Evolutionary conservation across 1,140 invertebrate genomes (phyloP), one percentile per base, ranked within the genome.

Genomic region (Proctacanthus coquilletti): DNA sequence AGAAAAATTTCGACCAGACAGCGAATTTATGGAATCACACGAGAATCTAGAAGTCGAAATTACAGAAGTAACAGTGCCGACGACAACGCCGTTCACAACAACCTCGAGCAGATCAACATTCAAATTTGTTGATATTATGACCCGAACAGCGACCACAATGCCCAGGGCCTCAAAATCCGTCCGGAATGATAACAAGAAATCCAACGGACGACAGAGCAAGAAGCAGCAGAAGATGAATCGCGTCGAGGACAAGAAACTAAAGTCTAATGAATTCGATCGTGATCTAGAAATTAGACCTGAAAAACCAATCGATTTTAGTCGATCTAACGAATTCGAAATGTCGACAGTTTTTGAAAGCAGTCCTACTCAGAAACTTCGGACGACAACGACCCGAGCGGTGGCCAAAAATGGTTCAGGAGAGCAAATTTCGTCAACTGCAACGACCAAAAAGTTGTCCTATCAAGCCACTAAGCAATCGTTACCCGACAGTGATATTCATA

Each of bases 401-500:
- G 31, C 18, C 21, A 17, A 5, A 15, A 11, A 19, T 19, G 31
- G 21, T 34, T 40, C 21, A n/a, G 33, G 9, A 39, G 42, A 27
- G 29, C 44, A 30, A 39, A 40, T 3, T 29, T 38, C 11, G 14
- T 38, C 34, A 18, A 41, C 21, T 8, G 19, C 32, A 47, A 38
- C 34, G 41, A 43, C 2, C 29, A 18, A n/a, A 20, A n/a, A n/a
- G n/a, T n/a, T n/a, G n/a, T n/a, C n/a, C n/a, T n/a, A n/a, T n/a
- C n/a, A n/a, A n/a, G 21, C 17, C 30, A 31, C 33, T 3, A 38
- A 30, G 9, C 54, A 51, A 10, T 54, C 54, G 13, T 56, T 52
- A 1, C 46, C 50, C 1, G 57, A 60, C 18, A 60, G 54, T 39
- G 55, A 49, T 25, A 60, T 60, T n/a, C 56, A 60, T 31, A 53